Conservation (phyloP, 2,113 vertebrate genomes). For the Accipiter cooperii region DNA sequence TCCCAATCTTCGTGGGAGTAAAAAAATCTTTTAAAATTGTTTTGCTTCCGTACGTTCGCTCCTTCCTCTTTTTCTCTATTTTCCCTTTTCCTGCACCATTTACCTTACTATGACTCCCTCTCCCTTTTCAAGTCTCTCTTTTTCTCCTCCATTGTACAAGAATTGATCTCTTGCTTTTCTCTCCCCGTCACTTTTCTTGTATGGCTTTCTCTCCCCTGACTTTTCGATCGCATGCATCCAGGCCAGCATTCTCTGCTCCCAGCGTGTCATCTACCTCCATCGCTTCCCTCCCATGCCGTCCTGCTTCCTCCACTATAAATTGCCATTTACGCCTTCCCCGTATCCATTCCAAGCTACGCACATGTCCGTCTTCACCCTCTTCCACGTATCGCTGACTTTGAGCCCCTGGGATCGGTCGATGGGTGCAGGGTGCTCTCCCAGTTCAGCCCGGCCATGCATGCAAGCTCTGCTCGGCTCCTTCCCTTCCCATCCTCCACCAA, state of each 20-base stretch:
- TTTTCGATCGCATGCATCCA: not conserved
- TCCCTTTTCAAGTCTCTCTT: not conserved
- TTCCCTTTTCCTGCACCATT: not conserved
- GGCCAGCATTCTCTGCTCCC: not conserved
- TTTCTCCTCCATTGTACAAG: not conserved
- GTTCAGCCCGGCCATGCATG: accelerated
- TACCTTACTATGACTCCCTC: not conserved
- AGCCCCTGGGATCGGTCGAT: not conserved
- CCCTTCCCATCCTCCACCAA: not conserved
- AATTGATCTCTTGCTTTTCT: not conserved
- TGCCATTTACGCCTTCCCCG: not conserved
- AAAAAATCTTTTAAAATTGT: not conserved
- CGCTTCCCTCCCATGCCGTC: not conserved
- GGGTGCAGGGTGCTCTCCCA: not conserved
- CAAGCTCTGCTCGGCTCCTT: not conserved
- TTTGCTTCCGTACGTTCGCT: not conserved
- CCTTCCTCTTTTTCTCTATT: not conserved
- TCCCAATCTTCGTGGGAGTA: not conserved
- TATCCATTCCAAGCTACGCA: not conserved
- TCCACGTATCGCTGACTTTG: accelerated
- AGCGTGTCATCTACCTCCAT: not conserved
- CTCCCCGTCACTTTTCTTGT: not conserved
- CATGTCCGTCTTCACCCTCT: not conserved
- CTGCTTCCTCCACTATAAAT: not conserved
- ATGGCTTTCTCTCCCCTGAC: not conserved